phyloP scores from a whole-genome alignment of 2,113 vertebrate species.

The Calidris pygmaea region DNA sequence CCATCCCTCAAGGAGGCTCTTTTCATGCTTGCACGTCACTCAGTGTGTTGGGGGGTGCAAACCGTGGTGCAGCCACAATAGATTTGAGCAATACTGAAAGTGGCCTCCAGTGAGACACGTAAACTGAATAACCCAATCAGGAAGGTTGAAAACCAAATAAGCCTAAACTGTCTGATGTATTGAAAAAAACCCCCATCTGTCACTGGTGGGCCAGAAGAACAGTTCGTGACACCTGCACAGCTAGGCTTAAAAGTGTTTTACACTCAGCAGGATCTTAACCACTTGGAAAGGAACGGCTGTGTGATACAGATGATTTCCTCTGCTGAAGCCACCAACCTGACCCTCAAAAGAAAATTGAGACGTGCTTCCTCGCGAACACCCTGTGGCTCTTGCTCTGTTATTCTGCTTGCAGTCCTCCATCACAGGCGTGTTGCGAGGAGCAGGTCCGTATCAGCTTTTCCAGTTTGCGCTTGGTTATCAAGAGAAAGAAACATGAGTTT shows the following conservation, averaged over 20 bases:
- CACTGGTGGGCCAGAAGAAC: not conserved
- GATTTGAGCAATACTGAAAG: not conserved
- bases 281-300: not conserved
- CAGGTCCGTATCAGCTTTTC: not conserved
- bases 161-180: not conserved
- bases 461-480: not conserved
- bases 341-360: not conserved
- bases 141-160: not conserved
- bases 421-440: not conserved
- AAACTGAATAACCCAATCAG: not conserved
- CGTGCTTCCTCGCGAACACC: not conserved
- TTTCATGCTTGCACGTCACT: not conserved
- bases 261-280: not conserved
- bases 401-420: not conserved
- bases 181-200: not conserved
- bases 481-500: not conserved
- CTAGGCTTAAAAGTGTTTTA: not conserved
- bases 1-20: not conserved
- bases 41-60: accelerated
- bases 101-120: accelerated
- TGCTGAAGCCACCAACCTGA: not conserved
- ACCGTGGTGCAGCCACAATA: not conserved
- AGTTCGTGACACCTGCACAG: not conserved
- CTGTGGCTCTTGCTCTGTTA: not conserved
- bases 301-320: not conserved